Evolutionary conservation across 2,888 invertebrate species (phyloP), one percentile per base, ranked within the genome.

Genomic region (Orchesella flavescens): DNA sequence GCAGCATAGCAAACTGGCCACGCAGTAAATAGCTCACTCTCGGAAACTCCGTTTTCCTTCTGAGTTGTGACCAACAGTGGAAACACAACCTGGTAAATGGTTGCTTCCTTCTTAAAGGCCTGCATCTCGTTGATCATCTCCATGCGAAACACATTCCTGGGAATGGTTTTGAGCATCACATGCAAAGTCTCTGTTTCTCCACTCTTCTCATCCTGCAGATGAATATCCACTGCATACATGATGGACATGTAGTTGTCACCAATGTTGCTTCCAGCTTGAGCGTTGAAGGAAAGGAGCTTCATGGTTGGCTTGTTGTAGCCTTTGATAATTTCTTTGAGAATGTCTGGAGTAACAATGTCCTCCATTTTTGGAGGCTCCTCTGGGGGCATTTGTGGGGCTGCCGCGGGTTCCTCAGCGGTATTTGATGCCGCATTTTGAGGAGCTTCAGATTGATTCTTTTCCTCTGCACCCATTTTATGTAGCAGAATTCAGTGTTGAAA

Each of bases 181-280:
- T 74, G 9, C 44, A 87, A 49, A 0, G 55, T 80, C 23, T 83
- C 63, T 10, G 0, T 78, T 10, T 34, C 65, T 9, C 78, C 85
- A 15, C 21, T 83, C n/a, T 34, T 57, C 43, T 84, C 82, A 15
- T 81, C 55, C 46, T 86, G 84, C 59, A 85, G 63, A 0, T 76
- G 59, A 21, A 88, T 81, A 4, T 81, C 74, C 13, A 87, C 79
- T 0, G 87, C 74, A 71, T 88, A 88, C 85, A 88, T 87, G 66
- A 87, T 86, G 2, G 86, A 86, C 88, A 88, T 87, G 85, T 87
- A 88, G 59, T 87, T 87, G 65, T 87, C 87, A 10, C 88, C 88
- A 17, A 80, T 46, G 46, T 85, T 82, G n/a, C 83, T 84, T 21
- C 87, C 88, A 15, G 77, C 61, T 34, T 83, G 59, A 1, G 85